Evolutionary conservation across 2,797 vertebrate genomes (phyloP).

Genomic region (Amphiprion clarkii): DNA sequence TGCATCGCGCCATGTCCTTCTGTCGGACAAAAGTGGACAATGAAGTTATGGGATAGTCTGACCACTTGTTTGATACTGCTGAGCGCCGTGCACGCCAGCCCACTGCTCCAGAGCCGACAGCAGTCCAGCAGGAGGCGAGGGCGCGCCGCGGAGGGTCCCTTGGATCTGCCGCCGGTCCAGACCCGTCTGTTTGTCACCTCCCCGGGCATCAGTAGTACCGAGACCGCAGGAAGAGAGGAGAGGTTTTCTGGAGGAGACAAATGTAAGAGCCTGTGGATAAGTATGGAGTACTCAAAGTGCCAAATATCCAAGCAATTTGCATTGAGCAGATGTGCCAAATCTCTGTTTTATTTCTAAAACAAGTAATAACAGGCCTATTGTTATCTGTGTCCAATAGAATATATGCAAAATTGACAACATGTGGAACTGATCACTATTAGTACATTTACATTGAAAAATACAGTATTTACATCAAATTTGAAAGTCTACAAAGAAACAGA

Average conservation of each 20-base stretch:
- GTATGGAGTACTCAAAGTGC: conserved; percentile 5
- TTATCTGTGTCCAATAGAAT: not conserved
- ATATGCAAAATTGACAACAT: not conserved
- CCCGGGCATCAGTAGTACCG: conserved; percentile 12
- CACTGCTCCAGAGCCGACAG: conserved; percentile 41
- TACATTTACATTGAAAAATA: not conserved
- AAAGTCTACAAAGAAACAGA: not conserved
- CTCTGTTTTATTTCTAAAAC: no score
- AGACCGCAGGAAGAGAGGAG: conserved; percentile 19
- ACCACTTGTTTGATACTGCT: conserved; percentile 82
- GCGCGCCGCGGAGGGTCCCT: conserved; percentile 59
- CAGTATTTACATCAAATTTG: not conserved
- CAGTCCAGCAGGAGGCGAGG: conserved; percentile 41
- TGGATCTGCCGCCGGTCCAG: conserved; percentile 67
- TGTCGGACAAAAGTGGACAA: conserved; percentile 76
- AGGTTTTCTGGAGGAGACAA: conserved; percentile 32
- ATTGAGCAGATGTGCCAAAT: no score
- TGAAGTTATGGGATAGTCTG: conserved; percentile 85
- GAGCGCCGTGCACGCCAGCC: conserved; percentile 63
- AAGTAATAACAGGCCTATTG: not conserved
- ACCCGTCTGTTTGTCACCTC: conserved; percentile 46
- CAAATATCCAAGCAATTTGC: not conserved
- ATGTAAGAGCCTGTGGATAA: conserved; percentile 57
- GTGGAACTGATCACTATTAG: not conserved
- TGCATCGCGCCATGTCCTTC: conserved; percentile 71